Conservation (phyloP, 53 echinoderm and acorn worm species). For the Paracentrotus lividus region DNA sequence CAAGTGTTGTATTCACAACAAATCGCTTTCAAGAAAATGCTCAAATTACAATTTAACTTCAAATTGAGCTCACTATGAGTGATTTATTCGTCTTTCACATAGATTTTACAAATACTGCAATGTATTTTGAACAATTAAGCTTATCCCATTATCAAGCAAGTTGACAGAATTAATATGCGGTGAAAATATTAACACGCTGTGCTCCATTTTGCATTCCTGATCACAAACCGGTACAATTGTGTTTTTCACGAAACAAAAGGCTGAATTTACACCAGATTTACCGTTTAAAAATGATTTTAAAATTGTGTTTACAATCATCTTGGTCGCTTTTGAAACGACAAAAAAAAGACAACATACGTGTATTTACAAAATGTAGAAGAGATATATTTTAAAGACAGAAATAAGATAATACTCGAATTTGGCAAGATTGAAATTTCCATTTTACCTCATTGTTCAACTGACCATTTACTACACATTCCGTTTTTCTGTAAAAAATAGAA, state of each 20-base stretch:
- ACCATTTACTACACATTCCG: no score
- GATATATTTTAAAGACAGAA: not conserved
- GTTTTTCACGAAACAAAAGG: not conserved
- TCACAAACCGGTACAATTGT: no score
- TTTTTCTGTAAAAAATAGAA: no score
- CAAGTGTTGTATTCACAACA: not conserved
- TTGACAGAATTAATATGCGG: no score
- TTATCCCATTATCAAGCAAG: no score
- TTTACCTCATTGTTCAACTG: not conserved
- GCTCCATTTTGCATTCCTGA: no score
- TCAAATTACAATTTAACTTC: not conserved
- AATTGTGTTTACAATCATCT: not conserved
- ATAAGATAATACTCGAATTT: not conserved
- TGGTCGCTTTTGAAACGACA: not conserved
- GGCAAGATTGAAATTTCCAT: not conserved
- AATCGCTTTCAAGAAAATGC: not conserved
- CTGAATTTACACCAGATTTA: not conserved
- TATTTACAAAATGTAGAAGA: no score
- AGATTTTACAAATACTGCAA: not conserved
- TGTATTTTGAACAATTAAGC: not conserved
- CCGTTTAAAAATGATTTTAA: not conserved
- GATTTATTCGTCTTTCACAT: not conserved
- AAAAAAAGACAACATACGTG: no score
- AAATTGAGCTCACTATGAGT: not conserved
- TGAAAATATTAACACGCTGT: not conserved